Base-by-base conservation (phyloP, 2,113 vertebrate species). In the Pelecanus crispus region DNA sequence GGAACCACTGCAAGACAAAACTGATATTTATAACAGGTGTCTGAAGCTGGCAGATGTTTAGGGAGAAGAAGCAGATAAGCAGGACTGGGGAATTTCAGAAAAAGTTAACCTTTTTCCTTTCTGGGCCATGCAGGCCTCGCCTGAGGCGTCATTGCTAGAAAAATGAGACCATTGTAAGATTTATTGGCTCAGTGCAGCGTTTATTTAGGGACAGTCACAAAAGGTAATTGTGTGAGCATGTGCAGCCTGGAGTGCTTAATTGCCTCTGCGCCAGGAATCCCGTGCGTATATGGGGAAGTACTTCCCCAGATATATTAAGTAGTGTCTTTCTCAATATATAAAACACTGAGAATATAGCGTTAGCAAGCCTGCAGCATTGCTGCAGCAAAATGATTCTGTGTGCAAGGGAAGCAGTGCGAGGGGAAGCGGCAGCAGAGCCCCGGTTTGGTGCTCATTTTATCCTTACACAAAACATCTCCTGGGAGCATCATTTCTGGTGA, bases 131-230 rank as follows among this genome's bases (percentile, higher is more conserved):
- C 16, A 77, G 53, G 65, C 78, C 86, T 91, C 0, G 19, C 74
- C 74, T 34, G 74, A 88, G 73, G 91, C 18, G 1, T 88, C 88
- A 34, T 40, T 53, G 36, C 42, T 70, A 13, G 73, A 55, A 94
- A 96, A 97, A 96, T 62, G 58, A 94, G 92, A 91, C 84, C 78
- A 77, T 13, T 97, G 73, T 92, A 47, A 81, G 77, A 85, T 73
- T 80, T 88, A 74, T 77, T 94, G 89, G 81, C 92, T 90, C 62
- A 42, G 92, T 7, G 40, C 75, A 74, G 80, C 77, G 0, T 79
- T 92, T 92, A 65, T 75, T 91, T 61, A 45, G 91, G 65, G 68
- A 85, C 68, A 86, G 77, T 40, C 83, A 85, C 81, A 73, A 53
- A 80, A 68, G 70, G 55, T 7, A 58, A 92, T 90, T 53, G 86